phyloP scores from a whole-genome alignment of 2,113 vertebrate genomes.

The Thunnus maccoyii region DNA sequence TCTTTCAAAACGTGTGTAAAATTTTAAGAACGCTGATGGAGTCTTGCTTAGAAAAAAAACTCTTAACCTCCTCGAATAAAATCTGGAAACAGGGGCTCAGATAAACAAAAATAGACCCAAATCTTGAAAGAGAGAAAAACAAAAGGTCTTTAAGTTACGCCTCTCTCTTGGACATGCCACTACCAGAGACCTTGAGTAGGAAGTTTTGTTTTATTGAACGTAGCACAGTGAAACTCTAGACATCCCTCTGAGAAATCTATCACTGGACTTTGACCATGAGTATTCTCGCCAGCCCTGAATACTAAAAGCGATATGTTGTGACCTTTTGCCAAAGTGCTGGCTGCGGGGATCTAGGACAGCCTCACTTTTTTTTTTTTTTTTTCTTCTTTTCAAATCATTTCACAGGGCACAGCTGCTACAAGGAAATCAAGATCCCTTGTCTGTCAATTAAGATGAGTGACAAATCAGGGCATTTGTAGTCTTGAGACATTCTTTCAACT shows the following conservation, averaged over 20 bases:
- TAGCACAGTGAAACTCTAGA: conserved; percentile 51
- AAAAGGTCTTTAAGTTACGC: conserved; percentile 28
- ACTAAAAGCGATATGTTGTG: conserved; percentile 59
- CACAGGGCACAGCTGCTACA: conserved; percentile 58
- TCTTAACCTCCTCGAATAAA: conserved; percentile 2
- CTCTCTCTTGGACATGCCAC: conserved; percentile 27
- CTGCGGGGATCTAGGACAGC: conserved; percentile 46
- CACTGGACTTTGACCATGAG: conserved; percentile 65
- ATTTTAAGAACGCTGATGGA: neutral
- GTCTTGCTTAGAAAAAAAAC: conserved; percentile 15
- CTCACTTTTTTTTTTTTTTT: neutral
- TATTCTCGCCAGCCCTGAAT: conserved; percentile 59
- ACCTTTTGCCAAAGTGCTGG: conserved; percentile 67
- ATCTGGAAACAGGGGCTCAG: neutral
- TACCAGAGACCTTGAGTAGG: conserved; percentile 53
- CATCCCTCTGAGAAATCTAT: conserved; percentile 66
- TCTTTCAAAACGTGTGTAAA: neutral
- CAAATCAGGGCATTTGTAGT: conserved; percentile 75
- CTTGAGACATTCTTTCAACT: conserved; percentile 49
- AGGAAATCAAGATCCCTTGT: conserved; percentile 56
- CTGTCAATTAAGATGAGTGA: conserved; percentile 79
- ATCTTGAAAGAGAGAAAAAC: conserved; percentile 34
- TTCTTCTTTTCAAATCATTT: conserved; percentile 50
- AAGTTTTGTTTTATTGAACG: conserved; percentile 63
- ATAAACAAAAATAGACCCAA: conserved; percentile 49